These are phyloP conservation scores for Ceyx margarethae DNA, from an alignment of 2,113 vertebrate species.

Conservation along the genomic window DNA sequence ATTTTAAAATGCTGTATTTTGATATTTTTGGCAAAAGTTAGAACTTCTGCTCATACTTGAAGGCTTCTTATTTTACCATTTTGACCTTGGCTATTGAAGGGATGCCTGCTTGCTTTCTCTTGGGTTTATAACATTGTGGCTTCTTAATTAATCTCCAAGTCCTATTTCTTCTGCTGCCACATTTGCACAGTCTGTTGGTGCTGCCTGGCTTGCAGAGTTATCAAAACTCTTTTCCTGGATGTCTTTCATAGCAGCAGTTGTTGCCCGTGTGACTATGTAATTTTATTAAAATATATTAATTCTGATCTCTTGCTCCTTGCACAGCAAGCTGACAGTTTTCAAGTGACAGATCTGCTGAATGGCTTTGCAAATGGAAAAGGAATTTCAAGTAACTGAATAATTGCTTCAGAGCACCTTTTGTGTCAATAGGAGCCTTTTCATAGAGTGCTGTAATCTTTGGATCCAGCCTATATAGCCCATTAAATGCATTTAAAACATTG, in stretches of 20 bases:
- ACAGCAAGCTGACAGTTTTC: background rate
- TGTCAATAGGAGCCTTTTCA: background rate
- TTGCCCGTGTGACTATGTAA: background rate
- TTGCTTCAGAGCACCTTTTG: background rate
- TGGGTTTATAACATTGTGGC: background rate
- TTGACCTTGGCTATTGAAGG: background rate
- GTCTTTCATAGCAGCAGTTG: background rate
- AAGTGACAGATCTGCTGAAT: constrained; percentile 17
- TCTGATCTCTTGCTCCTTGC: background rate
- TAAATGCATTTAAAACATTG: constrained; percentile 14
- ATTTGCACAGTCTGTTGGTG: background rate
- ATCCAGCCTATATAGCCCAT: constrained; percentile 4
- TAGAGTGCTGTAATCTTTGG: background rate
- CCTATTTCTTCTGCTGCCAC: background rate
- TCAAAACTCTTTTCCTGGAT: background rate
- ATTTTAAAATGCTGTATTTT: background rate
- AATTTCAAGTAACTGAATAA: constrained; percentile 37
- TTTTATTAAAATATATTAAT: constrained; percentile 11
- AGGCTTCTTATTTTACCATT: background rate
- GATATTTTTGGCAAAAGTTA: background rate
- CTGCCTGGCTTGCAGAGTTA: background rate
- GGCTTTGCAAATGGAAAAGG: constrained; percentile 14
- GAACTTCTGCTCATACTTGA: background rate
- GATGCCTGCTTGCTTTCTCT: background rate
- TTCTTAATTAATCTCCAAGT: background rate